Evolutionary conservation across 2,113 vertebrate species (phyloP).

Genomic region (Antidorcas marsupialis): DNA sequence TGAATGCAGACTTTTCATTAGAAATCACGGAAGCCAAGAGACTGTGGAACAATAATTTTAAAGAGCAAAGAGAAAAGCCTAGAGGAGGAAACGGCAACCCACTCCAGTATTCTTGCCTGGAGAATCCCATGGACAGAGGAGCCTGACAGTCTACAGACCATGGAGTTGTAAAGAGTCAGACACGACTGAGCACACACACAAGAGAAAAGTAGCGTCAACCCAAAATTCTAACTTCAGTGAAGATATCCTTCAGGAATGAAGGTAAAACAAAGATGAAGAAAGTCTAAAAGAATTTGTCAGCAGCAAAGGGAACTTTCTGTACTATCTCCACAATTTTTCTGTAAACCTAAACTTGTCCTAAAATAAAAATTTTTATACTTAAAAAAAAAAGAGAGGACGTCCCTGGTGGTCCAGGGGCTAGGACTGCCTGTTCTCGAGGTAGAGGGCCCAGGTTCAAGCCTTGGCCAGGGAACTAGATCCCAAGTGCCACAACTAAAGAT

Average conservation of each 20-base stretch:
- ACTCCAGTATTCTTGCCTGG: neutral
- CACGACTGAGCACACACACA: neutral
- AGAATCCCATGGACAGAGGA: neutral
- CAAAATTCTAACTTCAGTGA: neutral
- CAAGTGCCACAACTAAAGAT: neutral
- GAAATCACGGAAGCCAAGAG: neutral
- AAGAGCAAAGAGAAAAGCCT: neutral
- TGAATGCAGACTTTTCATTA: neutral
- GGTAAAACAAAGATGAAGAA: neutral
- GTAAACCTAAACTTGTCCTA: neutral
- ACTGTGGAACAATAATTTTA: neutral
- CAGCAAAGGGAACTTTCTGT: neutral
- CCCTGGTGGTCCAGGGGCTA: neutral
- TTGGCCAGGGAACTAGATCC: neutral
- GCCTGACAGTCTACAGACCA: neutral
- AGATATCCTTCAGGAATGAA: neutral
- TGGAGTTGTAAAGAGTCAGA: neutral
- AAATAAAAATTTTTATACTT: slow-evolving; percentile 1
- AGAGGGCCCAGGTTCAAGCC: neutral
- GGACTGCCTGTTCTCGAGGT: neutral
- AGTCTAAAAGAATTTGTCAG: neutral
- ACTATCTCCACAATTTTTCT: neutral
- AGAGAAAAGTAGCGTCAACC: neutral
- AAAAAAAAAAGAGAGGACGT: neutral
- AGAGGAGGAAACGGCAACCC: neutral